These are phyloP conservation scores for Carcinoscorpius rotundicauda DNA, from an alignment of 1,140 invertebrate species.

Conservation along the genomic window DNA sequence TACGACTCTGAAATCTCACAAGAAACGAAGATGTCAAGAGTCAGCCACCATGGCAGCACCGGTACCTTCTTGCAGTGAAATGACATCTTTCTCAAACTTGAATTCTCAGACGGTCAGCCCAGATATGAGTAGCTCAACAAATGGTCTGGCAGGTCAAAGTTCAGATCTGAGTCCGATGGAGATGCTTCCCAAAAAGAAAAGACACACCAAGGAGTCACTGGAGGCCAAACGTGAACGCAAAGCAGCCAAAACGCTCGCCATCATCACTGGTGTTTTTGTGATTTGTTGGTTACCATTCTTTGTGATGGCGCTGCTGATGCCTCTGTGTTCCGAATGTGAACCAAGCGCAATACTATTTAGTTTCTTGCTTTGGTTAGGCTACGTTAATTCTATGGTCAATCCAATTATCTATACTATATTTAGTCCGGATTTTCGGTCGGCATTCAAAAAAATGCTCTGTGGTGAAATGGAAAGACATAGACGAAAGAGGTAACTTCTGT, in stretches of 20 bases:
- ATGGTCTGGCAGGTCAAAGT: too few species aligned
- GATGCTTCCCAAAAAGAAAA: too few species aligned
- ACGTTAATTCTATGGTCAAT: constrained; percentile 81
- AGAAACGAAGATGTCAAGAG: not conserved
- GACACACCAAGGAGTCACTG: too few species aligned
- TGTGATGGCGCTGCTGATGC: constrained; percentile 74
- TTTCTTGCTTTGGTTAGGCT: constrained; percentile 77
- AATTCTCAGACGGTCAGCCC: not conserved
- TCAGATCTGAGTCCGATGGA: too few species aligned
- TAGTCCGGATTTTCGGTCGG: constrained; percentile 20
- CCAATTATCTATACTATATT: constrained; percentile 71
- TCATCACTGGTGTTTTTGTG: constrained; percentile 73
- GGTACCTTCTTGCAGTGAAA: constrained; percentile 9
- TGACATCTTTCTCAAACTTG: not conserved
- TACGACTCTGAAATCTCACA: constrained; percentile 1
- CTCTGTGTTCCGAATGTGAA: constrained; percentile 58
- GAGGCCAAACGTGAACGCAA: constrained; percentile 60
- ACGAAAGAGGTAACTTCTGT: too few species aligned
- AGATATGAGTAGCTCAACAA: too few species aligned
- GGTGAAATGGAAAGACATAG: too few species aligned
- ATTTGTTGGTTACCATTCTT: constrained; percentile 92
- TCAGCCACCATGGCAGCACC: constrained; percentile 15
- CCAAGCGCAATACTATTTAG: constrained; percentile 62
- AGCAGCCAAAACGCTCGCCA: constrained; percentile 36
- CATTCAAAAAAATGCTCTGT: constrained; percentile 6